phyloP scores from a whole-genome alignment of 2,888 invertebrate species.

The Hirudinaria manillensis region DNA sequence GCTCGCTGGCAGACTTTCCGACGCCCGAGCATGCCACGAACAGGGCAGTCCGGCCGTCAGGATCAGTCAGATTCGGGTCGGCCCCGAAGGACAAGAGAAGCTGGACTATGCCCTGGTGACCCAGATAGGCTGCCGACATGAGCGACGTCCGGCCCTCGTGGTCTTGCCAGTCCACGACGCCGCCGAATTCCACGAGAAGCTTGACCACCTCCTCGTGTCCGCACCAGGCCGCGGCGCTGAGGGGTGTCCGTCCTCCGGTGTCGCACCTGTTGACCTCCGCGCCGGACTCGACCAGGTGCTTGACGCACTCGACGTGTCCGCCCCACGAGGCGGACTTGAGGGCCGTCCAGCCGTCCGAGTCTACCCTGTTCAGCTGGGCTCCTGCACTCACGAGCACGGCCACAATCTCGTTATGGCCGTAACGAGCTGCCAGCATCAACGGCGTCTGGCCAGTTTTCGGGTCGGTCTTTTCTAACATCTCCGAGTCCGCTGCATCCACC shows the following conservation, averaged over 20 bases:
- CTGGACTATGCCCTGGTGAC: constrained; percentile 51
- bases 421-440: constrained; percentile 65
- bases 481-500: constrained; percentile 75
- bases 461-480: constrained; percentile 15
- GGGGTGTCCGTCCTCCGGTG: constrained; percentile 68
- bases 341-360: constrained; percentile 56
- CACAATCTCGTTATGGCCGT: constrained; percentile 55
- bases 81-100: constrained; percentile 58
- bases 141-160: constrained; percentile 57
- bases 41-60: constrained; percentile 83
- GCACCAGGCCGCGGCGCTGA: constrained; percentile 73
- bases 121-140: constrained; percentile 73
- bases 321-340: constrained; percentile 85
- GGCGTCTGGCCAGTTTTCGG: constrained; percentile 62
- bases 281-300: constrained; percentile 42
- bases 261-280: constrained; percentile 54
- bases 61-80: constrained; percentile 65
- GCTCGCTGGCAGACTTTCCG: constrained; percentile 41
- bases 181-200: constrained; percentile 61
- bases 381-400: constrained; percentile 47
- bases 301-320: constrained; percentile 65
- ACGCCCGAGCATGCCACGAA: constrained; percentile 58
- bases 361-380: constrained; percentile 52
- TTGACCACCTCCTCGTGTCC: constrained; percentile 57
- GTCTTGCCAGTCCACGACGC: constrained; percentile 56